A percentile compares a stretch with the other conserved stretches of the same genome.
These are phyloP conservation scores for Bothrops jararaca DNA, from an alignment of 2,113 vertebrate genomes.

Conservation along the genomic window DNA sequence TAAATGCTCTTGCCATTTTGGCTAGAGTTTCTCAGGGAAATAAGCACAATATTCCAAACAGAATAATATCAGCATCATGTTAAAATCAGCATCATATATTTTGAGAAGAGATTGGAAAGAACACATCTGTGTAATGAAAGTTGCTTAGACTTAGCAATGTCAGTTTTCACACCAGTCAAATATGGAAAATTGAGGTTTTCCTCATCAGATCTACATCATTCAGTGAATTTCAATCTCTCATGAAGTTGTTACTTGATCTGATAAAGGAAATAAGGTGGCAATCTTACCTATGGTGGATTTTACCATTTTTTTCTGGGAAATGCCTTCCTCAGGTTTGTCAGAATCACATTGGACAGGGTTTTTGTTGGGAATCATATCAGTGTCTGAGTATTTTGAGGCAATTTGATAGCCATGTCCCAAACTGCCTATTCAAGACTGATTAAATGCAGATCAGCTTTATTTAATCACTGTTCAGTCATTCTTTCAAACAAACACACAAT, in stretches of 20 bases:
- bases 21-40: not conserved
- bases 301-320: not conserved
- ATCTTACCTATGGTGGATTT: not conserved
- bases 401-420: not conserved
- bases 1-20: conserved; percentile 24
- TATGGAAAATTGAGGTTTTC: not conserved
- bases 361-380: not conserved
- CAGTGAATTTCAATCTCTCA: not conserved
- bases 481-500: not conserved
- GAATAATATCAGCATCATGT: not conserved
- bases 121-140: not conserved
- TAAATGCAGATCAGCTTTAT: not conserved
- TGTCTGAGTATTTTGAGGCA: not conserved
- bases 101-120: not conserved
- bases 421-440: not conserved
- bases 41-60: not conserved
- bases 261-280: not conserved
- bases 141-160: not conserved
- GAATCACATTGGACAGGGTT: not conserved
- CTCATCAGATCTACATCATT: not conserved
- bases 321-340: not conserved
- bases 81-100: not conserved
- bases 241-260: not conserved
- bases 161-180: not conserved
- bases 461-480: not conserved